Evolutionary conservation across 1,140 invertebrate genomes (phyloP), one percentile per base, ranked within the genome.

Genomic region (Venturia canescens): DNA sequence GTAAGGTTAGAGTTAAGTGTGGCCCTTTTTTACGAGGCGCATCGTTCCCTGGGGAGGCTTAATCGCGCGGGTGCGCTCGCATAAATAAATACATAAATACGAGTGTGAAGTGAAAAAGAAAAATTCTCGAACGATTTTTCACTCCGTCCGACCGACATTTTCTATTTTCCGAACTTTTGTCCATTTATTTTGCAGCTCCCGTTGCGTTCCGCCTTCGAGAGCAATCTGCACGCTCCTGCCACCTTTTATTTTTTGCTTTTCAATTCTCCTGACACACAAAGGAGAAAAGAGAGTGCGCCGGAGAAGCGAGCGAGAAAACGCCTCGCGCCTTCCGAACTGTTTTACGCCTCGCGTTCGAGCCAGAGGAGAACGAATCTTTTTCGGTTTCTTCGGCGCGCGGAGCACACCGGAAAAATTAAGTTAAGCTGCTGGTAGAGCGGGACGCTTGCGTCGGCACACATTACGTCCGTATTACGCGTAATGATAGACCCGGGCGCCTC

Each of bases 401-500:
- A 11, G 21, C 3, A 3, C 7, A 26, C 3, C 23, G 23, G 21
- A 26, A 63, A 26, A 21, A 23, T 16, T 9, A n/a, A 26, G 57
- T 23, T 16, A 3, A 23, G 21, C 11, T 63, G 57, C 3, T 50
- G 29, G 80, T n/a, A 77, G 74, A 71, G 69, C 60, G n/a, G n/a
- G n/a, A n/a, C 63, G 74, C 80, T 66, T 75, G 80, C 76, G 71
- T 80, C 66, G 82, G 50, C 26, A 75, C 74, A 85, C 86, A 85
- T 87, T 85, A 84, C 81, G n/a, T 83, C 86, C 85, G 86, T 86
- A 88, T 88, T 88, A 88, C 87, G 82, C 85, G 83, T 88, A 86
- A 88, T 88, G 84, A 88, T 88, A 88, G 87, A 67, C 71, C 84
- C 83, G 77, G 76, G 71, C 81, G 74, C 83, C 79, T 82, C 83